phyloP scores from a whole-genome alignment of 2,797 vertebrate genomes.

The Spondyliosoma cantharus region DNA sequence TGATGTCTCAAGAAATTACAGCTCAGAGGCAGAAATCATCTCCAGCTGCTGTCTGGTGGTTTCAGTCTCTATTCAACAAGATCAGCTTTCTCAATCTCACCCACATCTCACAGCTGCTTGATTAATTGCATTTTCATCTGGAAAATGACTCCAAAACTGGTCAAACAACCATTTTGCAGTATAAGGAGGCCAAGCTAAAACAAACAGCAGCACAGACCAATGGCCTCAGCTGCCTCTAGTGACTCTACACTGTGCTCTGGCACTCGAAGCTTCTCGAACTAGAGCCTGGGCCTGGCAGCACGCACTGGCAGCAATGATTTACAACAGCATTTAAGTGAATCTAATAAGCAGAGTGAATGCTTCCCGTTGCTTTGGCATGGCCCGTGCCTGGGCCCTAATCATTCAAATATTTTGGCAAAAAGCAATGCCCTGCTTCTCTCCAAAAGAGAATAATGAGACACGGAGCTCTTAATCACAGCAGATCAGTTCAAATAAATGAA shows the following conservation, averaged over 20 bases:
- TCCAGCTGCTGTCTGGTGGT: constrained; percentile 63
- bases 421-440: constrained; percentile 85
- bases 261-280: constrained; percentile 76
- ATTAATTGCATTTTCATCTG: constrained; percentile 64
- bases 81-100: constrained; percentile 57
- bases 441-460: constrained; percentile 85
- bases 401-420: constrained; percentile 98
- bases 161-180: constrained; percentile 66
- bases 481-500: constrained; percentile 99
- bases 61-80: constrained; percentile 50
- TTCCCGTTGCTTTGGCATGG: constrained; percentile 93
- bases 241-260: constrained; percentile 67
- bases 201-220: constrained; percentile 70
- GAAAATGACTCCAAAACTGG: constrained; percentile 64
- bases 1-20: constrained; percentile 65
- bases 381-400: constrained; percentile 91
- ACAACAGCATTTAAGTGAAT: constrained; percentile 93
- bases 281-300: constrained; percentile 77
- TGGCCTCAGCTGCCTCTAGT: constrained; percentile 68
- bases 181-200: constrained; percentile 67
- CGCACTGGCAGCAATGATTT: constrained; percentile 89
- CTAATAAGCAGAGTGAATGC: constrained; percentile 95
- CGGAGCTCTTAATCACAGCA: constrained; percentile 95
- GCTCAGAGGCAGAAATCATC: constrained; percentile 58
- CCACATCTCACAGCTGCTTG: constrained; percentile 57